Evolutionary conservation across 2,888 invertebrate species (phyloP).

Genomic region (Agriotes lineatus): DNA sequence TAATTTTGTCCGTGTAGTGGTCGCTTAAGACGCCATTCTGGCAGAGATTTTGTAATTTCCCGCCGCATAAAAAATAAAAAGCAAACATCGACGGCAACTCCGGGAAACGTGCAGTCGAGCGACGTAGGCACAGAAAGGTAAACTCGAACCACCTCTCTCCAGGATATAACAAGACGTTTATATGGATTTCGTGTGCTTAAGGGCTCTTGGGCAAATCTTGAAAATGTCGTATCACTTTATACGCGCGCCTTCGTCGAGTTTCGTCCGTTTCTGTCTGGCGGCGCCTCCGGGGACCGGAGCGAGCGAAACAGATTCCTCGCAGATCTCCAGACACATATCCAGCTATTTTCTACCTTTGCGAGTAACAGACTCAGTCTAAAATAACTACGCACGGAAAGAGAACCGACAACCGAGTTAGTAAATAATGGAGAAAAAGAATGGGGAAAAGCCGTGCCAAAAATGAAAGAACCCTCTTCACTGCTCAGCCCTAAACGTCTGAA

Average conservation of each 20-base stretch:
- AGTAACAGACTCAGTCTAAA: slow-evolving; percentile 39
- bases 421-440: slow-evolving; percentile 25
- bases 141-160: slow-evolving; percentile 46
- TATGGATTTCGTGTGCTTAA: slow-evolving; percentile 62
- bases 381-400: slow-evolving; percentile 38
- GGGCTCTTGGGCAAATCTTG: slow-evolving; percentile 61
- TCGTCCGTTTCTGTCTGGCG: slow-evolving; percentile 44
- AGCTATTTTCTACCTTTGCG: slow-evolving; percentile 45
- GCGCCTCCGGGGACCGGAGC: slow-evolving; percentile 44
- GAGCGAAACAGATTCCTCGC: slow-evolving; percentile 45
- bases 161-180: slow-evolving; percentile 59
- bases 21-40: background rate
- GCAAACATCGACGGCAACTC: slow-evolving; percentile 8
- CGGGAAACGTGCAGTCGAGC: slow-evolving; percentile 24
- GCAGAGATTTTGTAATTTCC: slow-evolving; percentile 8
- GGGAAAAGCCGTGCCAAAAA: slow-evolving; percentile 17
- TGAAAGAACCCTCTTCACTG: slow-evolving; percentile 1
- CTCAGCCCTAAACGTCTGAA: background rate
- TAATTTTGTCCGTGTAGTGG: no score
- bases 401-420: slow-evolving; percentile 32
- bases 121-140: slow-evolving; percentile 44
- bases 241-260: slow-evolving; percentile 47
- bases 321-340: slow-evolving; percentile 42
- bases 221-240: slow-evolving; percentile 61
- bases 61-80: slow-evolving; percentile 2